These are phyloP conservation scores for Camponotus vicinus DNA, from an alignment of 1,140 invertebrate genomes.

Conservation along the genomic window DNA sequence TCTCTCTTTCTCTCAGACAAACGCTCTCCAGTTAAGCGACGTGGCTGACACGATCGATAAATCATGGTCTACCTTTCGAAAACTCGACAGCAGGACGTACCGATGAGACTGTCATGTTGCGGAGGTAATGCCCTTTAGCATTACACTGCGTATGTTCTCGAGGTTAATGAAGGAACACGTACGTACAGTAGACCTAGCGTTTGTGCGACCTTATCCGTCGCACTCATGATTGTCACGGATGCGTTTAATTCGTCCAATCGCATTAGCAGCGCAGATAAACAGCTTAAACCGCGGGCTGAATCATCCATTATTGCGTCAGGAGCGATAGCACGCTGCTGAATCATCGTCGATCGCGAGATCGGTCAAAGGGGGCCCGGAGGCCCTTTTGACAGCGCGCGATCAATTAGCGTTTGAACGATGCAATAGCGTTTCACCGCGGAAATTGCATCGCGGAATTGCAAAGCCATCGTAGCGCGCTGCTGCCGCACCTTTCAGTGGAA, in stretches of 20 bases:
- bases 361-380: neutral
- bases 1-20: conserved; percentile 10
- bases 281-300: conserved; percentile 65
- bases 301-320: conserved; percentile 60
- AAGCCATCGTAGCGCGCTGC: neutral
- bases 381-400: conserved; percentile 29
- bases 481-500: neutral
- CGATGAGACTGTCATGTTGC: conserved; percentile 58
- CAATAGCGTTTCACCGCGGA: neutral
- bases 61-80: conserved; percentile 61
- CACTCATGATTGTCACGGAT: conserved; percentile 36
- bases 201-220: conserved; percentile 67
- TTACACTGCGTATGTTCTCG: conserved; percentile 54
- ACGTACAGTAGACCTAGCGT: conserved; percentile 21
- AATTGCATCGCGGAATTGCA: conserved; percentile 24
- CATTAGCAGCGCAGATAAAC: conserved; percentile 72
- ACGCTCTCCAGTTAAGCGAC: conserved; percentile 11
- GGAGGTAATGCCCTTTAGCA: conserved; percentile 70
- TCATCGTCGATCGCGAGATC: conserved; percentile 39
- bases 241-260: conserved; percentile 75
- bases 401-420: conserved; percentile 45
- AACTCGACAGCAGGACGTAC: conserved; percentile 55
- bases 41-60: conserved; percentile 54
- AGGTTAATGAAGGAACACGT: conserved; percentile 72
- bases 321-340: conserved; percentile 18